phyloP scores from a whole-genome alignment of 2,113 vertebrate genomes.

The Myanophis thanlyinensis region DNA sequence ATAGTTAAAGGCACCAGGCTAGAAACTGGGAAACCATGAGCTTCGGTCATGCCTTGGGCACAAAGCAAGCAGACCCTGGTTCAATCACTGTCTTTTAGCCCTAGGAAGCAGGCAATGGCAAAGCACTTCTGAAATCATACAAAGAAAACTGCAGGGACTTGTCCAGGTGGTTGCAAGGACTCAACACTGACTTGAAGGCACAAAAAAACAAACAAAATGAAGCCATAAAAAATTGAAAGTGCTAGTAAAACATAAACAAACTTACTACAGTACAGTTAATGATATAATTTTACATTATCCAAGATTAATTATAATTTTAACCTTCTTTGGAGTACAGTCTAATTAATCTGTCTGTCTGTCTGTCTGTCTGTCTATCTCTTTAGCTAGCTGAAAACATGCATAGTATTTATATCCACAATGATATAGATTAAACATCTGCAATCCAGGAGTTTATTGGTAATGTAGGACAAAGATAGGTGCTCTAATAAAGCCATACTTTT shows the following conservation, averaged over 20 bases:
- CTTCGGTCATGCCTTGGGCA: neutral
- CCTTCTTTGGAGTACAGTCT: neutral
- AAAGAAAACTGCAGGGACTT: neutral
- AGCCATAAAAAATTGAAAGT: neutral
- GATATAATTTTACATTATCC: neutral
- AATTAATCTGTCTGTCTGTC: too few relatives aligned
- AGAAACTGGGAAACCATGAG: neutral
- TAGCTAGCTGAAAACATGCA: neutral
- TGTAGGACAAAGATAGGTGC: slow-evolving; percentile 34
- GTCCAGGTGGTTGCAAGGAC: neutral
- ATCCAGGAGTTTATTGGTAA: slow-evolving; percentile 38
- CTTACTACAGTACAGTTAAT: neutral
- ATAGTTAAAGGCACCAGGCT: neutral
- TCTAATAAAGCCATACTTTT: slow-evolving; percentile 27
- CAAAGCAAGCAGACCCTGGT: neutral
- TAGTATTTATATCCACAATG: neutral
- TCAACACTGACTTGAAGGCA: neutral
- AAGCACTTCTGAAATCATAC: neutral
- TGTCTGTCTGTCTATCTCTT: too few relatives aligned
- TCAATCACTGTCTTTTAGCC: neutral
- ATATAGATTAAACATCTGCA: neutral
- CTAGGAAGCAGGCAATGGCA: neutral
- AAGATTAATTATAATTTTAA: neutral
- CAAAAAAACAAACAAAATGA: neutral
- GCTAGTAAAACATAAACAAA: neutral